Conservation (phyloP, 2,797 vertebrate species). For the Myotis findleyi region DNA sequence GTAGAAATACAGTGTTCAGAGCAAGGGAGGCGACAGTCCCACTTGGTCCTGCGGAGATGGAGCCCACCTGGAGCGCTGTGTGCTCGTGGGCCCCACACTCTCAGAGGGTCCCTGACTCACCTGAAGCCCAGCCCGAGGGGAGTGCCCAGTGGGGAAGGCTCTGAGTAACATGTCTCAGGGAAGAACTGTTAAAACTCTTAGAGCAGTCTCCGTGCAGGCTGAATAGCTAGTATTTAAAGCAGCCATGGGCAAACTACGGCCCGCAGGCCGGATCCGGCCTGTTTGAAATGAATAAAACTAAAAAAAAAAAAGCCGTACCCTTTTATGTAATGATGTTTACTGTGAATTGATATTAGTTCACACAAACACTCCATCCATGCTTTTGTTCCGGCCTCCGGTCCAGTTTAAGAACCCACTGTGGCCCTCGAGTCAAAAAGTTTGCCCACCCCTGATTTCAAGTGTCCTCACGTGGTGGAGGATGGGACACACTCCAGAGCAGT, state of each 20-base stretch:
- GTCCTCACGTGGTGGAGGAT: background rate
- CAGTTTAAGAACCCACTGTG: too few species aligned
- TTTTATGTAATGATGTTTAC: too few species aligned
- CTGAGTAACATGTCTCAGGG: background rate
- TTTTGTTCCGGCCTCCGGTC: too few species aligned
- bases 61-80: background rate
- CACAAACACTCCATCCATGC: too few species aligned
- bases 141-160: background rate
- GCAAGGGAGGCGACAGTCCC: background rate
- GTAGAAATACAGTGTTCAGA: background rate
- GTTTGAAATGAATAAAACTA: too few species aligned
- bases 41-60: background rate
- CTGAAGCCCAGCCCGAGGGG: background rate
- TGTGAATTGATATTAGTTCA: too few species aligned
- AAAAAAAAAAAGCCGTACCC: too few species aligned
- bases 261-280: too few species aligned
- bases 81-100: background rate
- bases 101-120: background rate
- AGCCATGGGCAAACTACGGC: too few species aligned
- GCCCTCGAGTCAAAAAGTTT: too few species aligned
- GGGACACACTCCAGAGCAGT: background rate
- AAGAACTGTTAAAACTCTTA: background rate
- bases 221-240: background rate
- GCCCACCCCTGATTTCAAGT: too few species aligned
- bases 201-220: background rate